Conservation (phyloP, 2,797 vertebrate genomes). For the Tachyglossus aculeatus region DNA sequence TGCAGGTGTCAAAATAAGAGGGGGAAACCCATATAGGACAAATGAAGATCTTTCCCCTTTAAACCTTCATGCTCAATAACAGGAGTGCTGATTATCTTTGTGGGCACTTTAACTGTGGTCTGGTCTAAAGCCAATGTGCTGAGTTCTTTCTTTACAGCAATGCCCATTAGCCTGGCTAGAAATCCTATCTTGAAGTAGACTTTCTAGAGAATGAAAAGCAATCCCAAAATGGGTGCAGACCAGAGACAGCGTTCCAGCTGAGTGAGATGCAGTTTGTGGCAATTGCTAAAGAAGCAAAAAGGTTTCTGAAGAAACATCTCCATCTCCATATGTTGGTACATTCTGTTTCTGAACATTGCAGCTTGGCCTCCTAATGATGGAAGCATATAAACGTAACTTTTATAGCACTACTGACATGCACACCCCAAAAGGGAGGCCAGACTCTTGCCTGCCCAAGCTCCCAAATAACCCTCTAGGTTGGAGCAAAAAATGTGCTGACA, state of each 20-base stretch:
- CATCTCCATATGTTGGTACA: neutral
- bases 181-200: constrained; percentile 27
- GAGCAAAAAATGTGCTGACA: neutral
- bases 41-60: no score
- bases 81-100: constrained; percentile 18
- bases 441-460: neutral
- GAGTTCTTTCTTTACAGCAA: constrained; percentile 6
- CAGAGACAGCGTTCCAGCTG: neutral
- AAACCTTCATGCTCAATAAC: no score
- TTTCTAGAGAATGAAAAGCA: neutral
- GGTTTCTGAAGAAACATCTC: neutral
- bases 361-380: neutral
- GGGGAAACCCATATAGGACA: no score
- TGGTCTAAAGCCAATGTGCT: constrained; percentile 8
- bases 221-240: neutral
- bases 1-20: neutral
- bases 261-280: neutral
- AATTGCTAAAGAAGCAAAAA: neutral
- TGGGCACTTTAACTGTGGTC: constrained; percentile 24
- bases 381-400: constrained; percentile 4
- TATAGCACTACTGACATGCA: neutral
- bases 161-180: neutral
- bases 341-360: constrained; percentile 24
- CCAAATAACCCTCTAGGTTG: neutral
- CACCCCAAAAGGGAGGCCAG: neutral